These are phyloP conservation scores for Mycetomoellerius zeteki DNA, from an alignment of 1,140 invertebrate species.

Conservation along the genomic window DNA sequence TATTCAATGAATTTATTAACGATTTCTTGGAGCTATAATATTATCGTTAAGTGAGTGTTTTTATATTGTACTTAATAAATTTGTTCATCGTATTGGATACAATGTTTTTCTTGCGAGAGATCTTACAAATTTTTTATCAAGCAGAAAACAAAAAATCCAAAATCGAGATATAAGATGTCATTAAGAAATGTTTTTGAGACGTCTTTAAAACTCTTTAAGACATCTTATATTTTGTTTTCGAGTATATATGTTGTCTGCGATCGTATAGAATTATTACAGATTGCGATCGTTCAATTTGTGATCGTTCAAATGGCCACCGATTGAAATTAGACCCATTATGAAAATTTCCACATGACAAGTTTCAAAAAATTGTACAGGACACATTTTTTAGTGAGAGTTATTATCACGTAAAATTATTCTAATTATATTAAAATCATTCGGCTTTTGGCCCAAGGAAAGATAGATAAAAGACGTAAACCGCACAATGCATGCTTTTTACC, in stretches of 20 bases:
- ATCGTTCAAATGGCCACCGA: neutral
- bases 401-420: neutral
- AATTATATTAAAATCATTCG: neutral
- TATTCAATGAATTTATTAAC: slow-evolving; percentile 39
- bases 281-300: neutral
- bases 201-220: no score
- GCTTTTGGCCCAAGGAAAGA: neutral
- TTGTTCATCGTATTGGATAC: neutral
- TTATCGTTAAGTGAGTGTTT: slow-evolving; percentile 8
- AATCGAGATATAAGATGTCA: no score
- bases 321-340: neutral
- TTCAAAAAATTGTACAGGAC: neutral
- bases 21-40: slow-evolving; percentile 8
- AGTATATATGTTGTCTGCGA: no score
- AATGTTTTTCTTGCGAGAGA: slow-evolving; percentile 6
- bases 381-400: neutral
- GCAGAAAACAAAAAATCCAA: no score
- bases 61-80: neutral
- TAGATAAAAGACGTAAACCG: slow-evolving; percentile 16
- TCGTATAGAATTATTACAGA: neutral
- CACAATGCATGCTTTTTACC: neutral
- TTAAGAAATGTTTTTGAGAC: no score
- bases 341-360: neutral
- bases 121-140: neutral
- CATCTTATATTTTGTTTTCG: no score